phyloP scores from a whole-genome alignment of 2,797 vertebrate genomes.

The Phrynocephalus vlangalii region DNA sequence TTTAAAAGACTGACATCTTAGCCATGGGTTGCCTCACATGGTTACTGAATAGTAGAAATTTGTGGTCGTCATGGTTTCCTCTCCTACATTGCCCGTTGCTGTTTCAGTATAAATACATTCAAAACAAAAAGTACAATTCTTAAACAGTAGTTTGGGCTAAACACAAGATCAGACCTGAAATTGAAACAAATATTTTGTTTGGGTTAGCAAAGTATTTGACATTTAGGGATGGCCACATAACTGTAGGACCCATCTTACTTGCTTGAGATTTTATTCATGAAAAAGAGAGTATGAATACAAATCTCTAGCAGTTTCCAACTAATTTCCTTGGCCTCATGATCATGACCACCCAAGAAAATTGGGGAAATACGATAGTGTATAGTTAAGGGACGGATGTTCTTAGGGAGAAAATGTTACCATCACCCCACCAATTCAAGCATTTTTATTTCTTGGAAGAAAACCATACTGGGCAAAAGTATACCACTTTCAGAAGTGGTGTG shows the following conservation, averaged over 20 bases:
- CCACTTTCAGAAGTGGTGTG: neutral
- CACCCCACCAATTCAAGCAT: neutral
- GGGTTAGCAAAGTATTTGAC: slow-evolving; percentile 18
- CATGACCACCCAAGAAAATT: neutral
- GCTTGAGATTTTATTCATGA: neutral
- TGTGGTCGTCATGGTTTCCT: slow-evolving; percentile 60
- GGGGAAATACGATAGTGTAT: no score
- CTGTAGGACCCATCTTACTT: neutral
- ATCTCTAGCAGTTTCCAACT: neutral
- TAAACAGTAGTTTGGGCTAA: neutral
- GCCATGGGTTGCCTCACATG: slow-evolving; percentile 43
- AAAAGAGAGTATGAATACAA: fast-evolving
- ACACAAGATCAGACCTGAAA: fast-evolving
- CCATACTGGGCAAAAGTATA: neutral
- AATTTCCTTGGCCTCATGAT: neutral
- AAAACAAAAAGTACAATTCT: neutral
- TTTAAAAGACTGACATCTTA: slow-evolving; percentile 5
- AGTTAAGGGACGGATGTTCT: neutral
- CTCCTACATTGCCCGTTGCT: neutral
- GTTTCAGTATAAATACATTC: slow-evolving; percentile 20
- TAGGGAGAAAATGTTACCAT: neutral
- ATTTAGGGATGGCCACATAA: slow-evolving; percentile 30
- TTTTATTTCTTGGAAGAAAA: neutral
- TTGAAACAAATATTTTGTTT: fast-evolving
- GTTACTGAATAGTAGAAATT: slow-evolving; percentile 42